Base-by-base conservation (phyloP, 2,888 invertebrate species). In the Ditula angustiorana region DNA sequence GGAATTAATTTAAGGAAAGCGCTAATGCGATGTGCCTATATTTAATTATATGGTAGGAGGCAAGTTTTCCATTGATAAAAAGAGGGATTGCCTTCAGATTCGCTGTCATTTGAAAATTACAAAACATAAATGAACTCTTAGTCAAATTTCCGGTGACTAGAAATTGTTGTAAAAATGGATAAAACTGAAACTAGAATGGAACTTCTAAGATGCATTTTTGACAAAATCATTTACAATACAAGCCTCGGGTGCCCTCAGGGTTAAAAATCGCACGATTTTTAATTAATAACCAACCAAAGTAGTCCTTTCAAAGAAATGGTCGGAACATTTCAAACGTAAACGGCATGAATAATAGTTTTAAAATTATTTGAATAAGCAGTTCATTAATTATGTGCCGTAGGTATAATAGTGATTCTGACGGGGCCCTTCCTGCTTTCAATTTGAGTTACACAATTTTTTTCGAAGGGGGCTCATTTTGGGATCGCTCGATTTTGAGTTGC, bases 301-400 rank as follows among this genome's bases (percentile, higher is more conserved):
- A 81, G 81, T 82, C 86, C 85, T 87, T 90, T 86, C 85, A 89
- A 82, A 88, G 85, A 83, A 88, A 86, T 80, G 76, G 87, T 89
- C 92, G 92, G 92, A 82, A 85, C 85, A 73, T 87, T 89, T 89
- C 86, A 90, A 90, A 92, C 85, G 85, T 88, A 91, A 92, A 92
- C 87, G 88, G 88, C 85, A 90, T 91, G 90, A 92, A 91, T 92
- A 92, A 92, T 92, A 91, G 92, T 92, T 92, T 91, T 88, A 88
- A 92, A 92, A 87, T 87, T 89, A 92, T 92, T 92, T 92, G 90
- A 91, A 92, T 91, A 92, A 88, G 87, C 88, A 85, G 87, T 90
- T 92, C 92, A 92, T 92, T 92, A 92, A 92, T 92, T 90, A 90
- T 88, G 78, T 78, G 79, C 75, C 76, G 74, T 78, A 80, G 86